phyloP scores from a whole-genome alignment of 2,888 invertebrate species.

The Glaucopsyche alexis region DNA sequence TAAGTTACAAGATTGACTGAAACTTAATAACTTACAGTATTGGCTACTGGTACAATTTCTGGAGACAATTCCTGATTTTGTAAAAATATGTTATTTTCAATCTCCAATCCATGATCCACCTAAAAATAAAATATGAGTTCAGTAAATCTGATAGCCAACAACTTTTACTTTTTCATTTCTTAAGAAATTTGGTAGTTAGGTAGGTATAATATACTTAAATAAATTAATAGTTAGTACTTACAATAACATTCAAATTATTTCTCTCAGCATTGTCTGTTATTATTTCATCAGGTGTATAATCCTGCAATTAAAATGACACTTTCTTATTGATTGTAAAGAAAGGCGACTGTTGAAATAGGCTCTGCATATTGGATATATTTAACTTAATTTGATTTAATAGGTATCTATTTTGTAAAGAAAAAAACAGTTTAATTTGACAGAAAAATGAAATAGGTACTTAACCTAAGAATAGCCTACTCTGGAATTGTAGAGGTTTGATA shows the following conservation, averaged over 20 bases:
- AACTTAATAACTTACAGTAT: too few relatives aligned
- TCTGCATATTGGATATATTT: neutral
- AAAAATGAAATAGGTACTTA: too few relatives aligned
- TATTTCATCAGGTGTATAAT: neutral
- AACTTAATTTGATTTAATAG: neutral
- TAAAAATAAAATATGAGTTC: neutral
- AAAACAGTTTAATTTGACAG: too few relatives aligned
- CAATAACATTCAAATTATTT: neutral
- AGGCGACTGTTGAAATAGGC: neutral
- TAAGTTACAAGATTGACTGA: too few relatives aligned
- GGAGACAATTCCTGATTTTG: neutral
- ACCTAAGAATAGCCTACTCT: too few relatives aligned
- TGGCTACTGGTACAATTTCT: conserved; percentile 3
- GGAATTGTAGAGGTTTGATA: neutral
- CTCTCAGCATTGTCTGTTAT: neutral
- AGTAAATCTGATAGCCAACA: neutral
- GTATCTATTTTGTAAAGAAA: neutral
- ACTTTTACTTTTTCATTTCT: neutral
- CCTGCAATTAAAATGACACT: neutral
- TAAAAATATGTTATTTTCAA: neutral
- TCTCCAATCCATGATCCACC: conserved; percentile 7
- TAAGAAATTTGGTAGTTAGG: neutral
- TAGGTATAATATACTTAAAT: neutral
- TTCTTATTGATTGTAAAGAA: neutral
- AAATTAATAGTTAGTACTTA: neutral